A percentile compares a stretch with the other conserved stretches of the same genome.
These are phyloP conservation scores for Gonocerus acuteangulatus DNA, from an alignment of 2,888 invertebrate genomes.

Conservation along the genomic window DNA sequence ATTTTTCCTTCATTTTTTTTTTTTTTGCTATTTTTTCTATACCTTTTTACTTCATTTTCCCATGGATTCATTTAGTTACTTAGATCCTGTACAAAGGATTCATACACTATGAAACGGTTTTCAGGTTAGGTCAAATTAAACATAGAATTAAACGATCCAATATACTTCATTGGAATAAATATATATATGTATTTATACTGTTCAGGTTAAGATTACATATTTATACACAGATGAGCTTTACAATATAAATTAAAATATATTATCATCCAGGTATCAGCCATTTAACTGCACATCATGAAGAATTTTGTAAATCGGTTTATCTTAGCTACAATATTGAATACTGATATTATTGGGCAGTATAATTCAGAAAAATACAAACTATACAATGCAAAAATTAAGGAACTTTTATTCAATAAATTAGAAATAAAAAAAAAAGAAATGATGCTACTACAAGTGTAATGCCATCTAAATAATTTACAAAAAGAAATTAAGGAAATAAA, in stretches of 20 bases:
- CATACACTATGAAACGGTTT: no score
- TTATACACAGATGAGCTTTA: conserved; percentile 27
- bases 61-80: no score
- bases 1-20: no score
- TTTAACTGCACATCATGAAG: not conserved
- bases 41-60: no score
- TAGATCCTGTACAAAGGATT: no score
- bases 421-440: not conserved
- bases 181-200: conserved; percentile 20
- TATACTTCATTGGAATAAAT: conserved; percentile 10
- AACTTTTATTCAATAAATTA: conserved; percentile 20
- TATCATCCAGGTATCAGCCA: not conserved
- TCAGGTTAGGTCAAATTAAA: no score
- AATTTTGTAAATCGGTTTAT: not conserved
- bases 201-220: conserved; percentile 17
- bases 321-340: conserved; percentile 5
- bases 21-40: no score
- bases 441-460: conserved; percentile 7
- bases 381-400: conserved; percentile 20
- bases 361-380: conserved; percentile 3
- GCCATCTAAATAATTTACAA: no score
- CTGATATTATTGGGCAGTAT: conserved; percentile 15
- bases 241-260: conserved; percentile 8
- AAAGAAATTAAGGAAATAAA: no score
- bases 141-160: no score